Percentiles rank a stretch among this genome's conserved stretches.
These are phyloP conservation scores for Geophilus truncorum DNA, from an alignment of 2,888 invertebrate genomes.

Conservation along the genomic window DNA sequence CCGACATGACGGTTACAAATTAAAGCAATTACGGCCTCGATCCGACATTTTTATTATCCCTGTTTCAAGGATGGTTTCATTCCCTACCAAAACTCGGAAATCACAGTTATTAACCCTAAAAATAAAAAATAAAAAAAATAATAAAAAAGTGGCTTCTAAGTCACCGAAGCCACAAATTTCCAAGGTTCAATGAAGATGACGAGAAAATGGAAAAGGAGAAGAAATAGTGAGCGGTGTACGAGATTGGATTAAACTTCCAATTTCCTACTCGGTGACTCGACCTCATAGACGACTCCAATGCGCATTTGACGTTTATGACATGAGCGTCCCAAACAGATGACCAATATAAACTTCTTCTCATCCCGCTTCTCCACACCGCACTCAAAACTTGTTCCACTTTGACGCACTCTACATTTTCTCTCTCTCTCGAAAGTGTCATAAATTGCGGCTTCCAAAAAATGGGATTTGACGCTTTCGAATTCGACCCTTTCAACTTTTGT, in stretches of 20 bases:
- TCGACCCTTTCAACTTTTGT: slow-evolving; percentile 25
- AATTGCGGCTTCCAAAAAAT: not conserved
- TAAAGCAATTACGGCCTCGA: not conserved
- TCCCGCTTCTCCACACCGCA: not conserved
- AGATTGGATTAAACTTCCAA: slow-evolving; percentile 25
- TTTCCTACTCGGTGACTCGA: slow-evolving; percentile 17
- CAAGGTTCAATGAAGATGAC: not conserved
- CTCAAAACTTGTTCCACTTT: slow-evolving; percentile 23
- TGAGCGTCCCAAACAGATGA: slow-evolving; percentile 25
- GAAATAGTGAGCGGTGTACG: not conserved
- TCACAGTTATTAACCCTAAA: not conserved
- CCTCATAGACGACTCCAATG: slow-evolving; percentile 10
- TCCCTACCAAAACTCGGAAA: not conserved
- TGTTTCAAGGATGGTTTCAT: slow-evolving; percentile 7
- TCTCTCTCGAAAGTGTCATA: slow-evolving; percentile 23
- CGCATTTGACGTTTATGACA: slow-evolving; percentile 24
- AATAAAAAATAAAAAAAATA: too few relatives aligned
- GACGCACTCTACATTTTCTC: slow-evolving; percentile 16
- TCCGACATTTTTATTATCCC: not conserved
- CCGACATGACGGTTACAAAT: not conserved
- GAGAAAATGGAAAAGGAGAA: not conserved
- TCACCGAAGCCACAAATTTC: not conserved
- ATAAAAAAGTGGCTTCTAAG: too few relatives aligned
- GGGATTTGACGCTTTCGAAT: not conserved
- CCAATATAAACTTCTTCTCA: slow-evolving; percentile 21